Evolutionary conservation across 2,888 invertebrate genomes (phyloP), one percentile per base, ranked within the genome.

Genomic region (Diabrotica balteata): DNA sequence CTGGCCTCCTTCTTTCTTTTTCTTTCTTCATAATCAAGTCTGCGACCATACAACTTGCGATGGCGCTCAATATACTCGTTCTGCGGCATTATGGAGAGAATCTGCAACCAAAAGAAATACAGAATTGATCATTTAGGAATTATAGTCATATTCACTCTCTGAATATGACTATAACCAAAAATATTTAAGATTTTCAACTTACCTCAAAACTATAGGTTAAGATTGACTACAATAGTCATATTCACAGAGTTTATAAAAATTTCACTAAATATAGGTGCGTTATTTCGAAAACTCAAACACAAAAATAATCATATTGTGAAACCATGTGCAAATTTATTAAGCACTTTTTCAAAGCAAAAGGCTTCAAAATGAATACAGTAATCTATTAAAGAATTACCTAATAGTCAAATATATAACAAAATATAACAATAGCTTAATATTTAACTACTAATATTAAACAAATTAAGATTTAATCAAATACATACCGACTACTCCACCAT

Each of bases 51-150:
- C 49, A 98, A 90, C 85, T 98, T 99, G 82, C 94, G 92, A 85
- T 97, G 97, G 73, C 98, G 91, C 80, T 99, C 99, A 86, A 99
- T 98, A 84, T 99, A 97, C 86, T 99, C 99, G 90, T 99, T 99
- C 89, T 99, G 99, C 82, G 97, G 97, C 97, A 96, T 96, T 85
- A 82, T 88, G 85, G 17, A 47, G 44, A 22, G 10, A 55, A 7
- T 8, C 62, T 67, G 51, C 68, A 73, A 72, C 63, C 73, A 73
- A 72, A 72, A 66, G 62, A 68, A 73, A 74, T 70, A 68, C n/a
- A 59, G 65, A 51, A 17, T 58, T 60, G 72, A 75, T 51, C 61
- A 55, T 58, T 58, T 49, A 44, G 10, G 68, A 75, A 73, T 73
- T 72, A 72, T 68, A 74, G 78, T 72, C 83, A 83, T 79, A 84